Conservation (phyloP, 1,140 invertebrate genomes). For the Bombus confusus region DNA sequence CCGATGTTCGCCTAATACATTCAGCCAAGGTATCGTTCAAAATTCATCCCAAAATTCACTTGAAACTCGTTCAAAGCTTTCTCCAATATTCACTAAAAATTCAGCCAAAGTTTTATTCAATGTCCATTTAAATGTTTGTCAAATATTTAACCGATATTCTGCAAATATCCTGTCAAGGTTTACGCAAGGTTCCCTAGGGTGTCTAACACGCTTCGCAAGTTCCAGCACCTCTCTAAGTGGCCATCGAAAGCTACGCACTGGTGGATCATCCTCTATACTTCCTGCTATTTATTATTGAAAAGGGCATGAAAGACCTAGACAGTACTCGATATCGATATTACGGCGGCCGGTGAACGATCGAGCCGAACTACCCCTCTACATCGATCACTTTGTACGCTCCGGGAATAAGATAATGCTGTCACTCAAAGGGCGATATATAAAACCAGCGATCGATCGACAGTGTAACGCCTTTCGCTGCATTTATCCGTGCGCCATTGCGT, state of each 20-base stretch:
- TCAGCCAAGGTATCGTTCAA: no score
- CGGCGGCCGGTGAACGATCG: conserved; percentile 24
- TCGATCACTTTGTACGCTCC: conserved; percentile 21
- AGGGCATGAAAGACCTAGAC: background rate
- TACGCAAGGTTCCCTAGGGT: background rate
- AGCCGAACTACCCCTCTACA: background rate
- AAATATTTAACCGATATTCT: background rate
- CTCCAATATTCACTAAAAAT: background rate
- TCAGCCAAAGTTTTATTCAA: background rate
- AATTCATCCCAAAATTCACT: no score
- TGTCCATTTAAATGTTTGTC: background rate
- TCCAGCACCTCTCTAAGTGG: background rate
- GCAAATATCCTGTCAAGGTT: background rate
- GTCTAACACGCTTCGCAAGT: background rate
- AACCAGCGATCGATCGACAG: conserved; percentile 24
- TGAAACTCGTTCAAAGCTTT: no score
- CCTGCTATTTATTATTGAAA: conserved; percentile 40
- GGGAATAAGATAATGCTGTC: conserved; percentile 43
- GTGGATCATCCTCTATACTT: background rate
- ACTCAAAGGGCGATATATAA: conserved; percentile 19
- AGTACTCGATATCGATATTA: conserved; percentile 7
- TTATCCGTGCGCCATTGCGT: background rate
- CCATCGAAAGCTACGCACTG: background rate
- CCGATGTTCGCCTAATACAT: no score
- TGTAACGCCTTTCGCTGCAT: conserved; percentile 5